Evolutionary conservation across 2,888 invertebrate genomes (phyloP), one percentile per base, ranked within the genome.

Genomic region (Ormyrus rosae): DNA sequence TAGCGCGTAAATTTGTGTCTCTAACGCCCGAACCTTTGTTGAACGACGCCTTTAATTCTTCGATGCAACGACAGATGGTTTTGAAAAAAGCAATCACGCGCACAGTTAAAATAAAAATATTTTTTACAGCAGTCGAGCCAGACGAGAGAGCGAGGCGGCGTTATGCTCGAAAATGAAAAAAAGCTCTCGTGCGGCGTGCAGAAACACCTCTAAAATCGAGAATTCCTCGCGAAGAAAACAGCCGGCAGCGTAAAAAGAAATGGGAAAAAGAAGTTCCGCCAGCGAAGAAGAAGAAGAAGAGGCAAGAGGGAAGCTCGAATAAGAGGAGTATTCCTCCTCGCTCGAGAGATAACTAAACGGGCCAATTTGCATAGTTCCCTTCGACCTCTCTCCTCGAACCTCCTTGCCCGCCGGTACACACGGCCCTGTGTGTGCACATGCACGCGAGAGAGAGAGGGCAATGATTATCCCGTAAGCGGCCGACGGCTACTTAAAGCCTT

Each of bases 361-460:
- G 63, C 63, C 84, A 84, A 85, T 86, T 86, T 86, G 84, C 85
- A 86, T 85, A 86, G 85, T 84, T 84, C 83, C 85, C 82, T 85
- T 83, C 83, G 84, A 85, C 84, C 85, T 84, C 82, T 81, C 81
- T 53, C 53, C 61, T 70, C 78, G 72, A 77, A 63, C 71, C 75
- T 80, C 70, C 71, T 51, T 71, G 73, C 78, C 70, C 77, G 74
- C 78, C 53, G 53, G 53, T 8, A 8, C 9, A 53, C 53, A 10
- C 53, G 53, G 11, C 53, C 53, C 6, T 53, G 2, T 53, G 78
- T 63, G 73, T 48, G 11, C 5, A 19, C 11, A 7, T 53, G 67
- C 65, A 71, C 72, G 53, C 11, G 72, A 78, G 46, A 71, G 9
- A 19, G 53, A 81, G 83, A 83, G 81, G 83, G 82, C 74, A 80